Percentiles rank a stretch among this genome's conserved stretches.
These are phyloP conservation scores for Anguilla rostrata DNA, from an alignment of 2,113 vertebrate species.

Conservation along the genomic window DNA sequence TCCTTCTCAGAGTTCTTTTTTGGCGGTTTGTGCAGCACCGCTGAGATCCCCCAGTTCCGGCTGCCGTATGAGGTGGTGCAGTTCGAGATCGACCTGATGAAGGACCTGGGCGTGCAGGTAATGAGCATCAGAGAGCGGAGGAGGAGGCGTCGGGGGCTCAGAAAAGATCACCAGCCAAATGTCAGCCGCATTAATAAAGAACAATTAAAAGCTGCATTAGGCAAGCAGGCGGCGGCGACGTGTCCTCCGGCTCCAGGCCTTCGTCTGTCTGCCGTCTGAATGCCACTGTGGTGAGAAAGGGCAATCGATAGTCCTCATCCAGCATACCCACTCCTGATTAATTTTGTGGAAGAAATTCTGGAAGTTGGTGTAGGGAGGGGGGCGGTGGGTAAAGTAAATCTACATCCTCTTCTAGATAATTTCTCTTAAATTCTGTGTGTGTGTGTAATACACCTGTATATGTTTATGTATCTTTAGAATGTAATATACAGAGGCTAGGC, in stretches of 20 bases:
- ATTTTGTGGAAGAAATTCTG: conserved; percentile 79
- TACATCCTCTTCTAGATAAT: conserved; percentile 58
- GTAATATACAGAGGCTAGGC: too few relatives aligned
- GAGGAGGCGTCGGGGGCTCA: conserved; percentile 53
- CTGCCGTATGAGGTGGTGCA: conserved; percentile 78
- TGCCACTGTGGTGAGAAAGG: conserved; percentile 84
- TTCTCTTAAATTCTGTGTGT: neutral
- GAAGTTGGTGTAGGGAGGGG: conserved; percentile 62
- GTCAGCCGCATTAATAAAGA: conserved; percentile 79
- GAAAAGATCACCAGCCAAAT: conserved; percentile 77
- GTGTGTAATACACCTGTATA: too few relatives aligned
- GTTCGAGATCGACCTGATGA: conserved; percentile 83
- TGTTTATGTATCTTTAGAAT: too few relatives aligned
- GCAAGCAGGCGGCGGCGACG: conserved; percentile 64
- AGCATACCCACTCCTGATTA: conserved; percentile 81
- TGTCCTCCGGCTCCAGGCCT: conserved; percentile 73
- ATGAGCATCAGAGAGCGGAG: conserved; percentile 54
- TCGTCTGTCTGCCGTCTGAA: conserved; percentile 88
- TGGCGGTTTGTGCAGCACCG: conserved; percentile 60
- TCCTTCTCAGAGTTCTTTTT: conserved; percentile 29
- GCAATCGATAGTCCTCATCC: conserved; percentile 89
- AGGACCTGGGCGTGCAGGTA: conserved; percentile 86
- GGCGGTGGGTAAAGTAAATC: conserved; percentile 60
- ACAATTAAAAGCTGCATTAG: conserved; percentile 81
- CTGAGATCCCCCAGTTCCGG: conserved; percentile 85